Conservation (phyloP, 1,140 invertebrate genomes). For the Drosophila pseudoobscura region DNA sequence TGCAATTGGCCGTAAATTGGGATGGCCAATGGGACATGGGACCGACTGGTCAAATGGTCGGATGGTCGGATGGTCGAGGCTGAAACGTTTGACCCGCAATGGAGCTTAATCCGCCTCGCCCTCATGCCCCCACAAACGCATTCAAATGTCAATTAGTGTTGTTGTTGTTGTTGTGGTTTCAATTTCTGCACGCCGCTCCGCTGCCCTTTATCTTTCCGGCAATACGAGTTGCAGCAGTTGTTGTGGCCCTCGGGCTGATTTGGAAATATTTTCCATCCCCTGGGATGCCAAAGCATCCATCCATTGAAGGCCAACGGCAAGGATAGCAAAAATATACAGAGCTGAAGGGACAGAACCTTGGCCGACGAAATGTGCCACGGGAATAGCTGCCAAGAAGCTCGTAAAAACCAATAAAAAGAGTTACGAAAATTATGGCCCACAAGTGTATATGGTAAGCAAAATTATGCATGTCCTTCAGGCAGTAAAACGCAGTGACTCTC, state of each 20-base stretch:
- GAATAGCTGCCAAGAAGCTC: not conserved
- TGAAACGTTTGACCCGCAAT: constrained; percentile 61
- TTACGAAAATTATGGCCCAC: not conserved
- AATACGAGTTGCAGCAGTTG: constrained; percentile 7
- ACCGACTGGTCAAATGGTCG: constrained; percentile 9
- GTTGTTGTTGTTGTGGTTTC: constrained; percentile 33
- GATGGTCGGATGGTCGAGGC: constrained; percentile 22
- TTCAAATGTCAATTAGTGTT: constrained; percentile 73
- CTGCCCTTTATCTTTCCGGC: constrained; percentile 59
- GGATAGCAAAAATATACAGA: not conserved
- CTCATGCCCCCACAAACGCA: constrained; percentile 19
- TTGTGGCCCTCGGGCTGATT: constrained; percentile 34
- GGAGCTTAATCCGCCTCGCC: constrained; percentile 45
- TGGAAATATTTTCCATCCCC: constrained; percentile 36
- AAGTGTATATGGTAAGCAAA: no score
- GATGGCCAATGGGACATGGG: constrained; percentile 29
- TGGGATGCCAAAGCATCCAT: constrained; percentile 13
- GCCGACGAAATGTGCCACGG: not conserved
- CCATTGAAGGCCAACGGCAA: constrained; percentile 27
- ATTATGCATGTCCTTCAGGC: no score
- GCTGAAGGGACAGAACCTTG: constrained; percentile 5
- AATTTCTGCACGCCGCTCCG: constrained; percentile 32
- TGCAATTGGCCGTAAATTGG: constrained; percentile 42
- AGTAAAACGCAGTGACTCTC: not conserved
- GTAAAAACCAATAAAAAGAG: not conserved